Evolutionary conservation across 2,113 vertebrate genomes (phyloP), one percentile per base, ranked within the genome.

Genomic region (Halichoeres trimaculatus): DNA sequence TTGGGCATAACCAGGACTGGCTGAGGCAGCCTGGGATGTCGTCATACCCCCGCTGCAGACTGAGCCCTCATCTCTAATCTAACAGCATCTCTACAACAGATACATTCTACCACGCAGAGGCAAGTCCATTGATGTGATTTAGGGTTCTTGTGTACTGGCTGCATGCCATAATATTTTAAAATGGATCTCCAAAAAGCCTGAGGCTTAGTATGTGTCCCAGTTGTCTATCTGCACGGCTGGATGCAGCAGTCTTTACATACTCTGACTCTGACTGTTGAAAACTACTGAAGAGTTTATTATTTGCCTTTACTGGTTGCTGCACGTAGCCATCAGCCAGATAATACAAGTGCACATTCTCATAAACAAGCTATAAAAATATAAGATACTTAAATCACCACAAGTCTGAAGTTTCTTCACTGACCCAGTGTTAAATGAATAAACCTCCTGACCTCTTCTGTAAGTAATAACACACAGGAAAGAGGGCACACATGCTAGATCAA

Each of bases 401-500:
- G 13, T 45, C 41, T 40, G 22, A 13, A 38, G 13, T 45, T 70
- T 54, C 40, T 53, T 22, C 59, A 5, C 19, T n/a, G 65, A 36
- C 8, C 11, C 20, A 11, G 2, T 11, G 19, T n/a, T n/a, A n/a
- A 30, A 34, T 30, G 10, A 19, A 17, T 50, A 40, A 67, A 50
- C 20, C 8, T 43, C 10, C n/a, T 41, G 34, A 50, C 19, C 36
- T n/a, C 14, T 2, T 23, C 36, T n/a, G 38, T 40, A 54, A 41
- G 10, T 30, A 34, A 35, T 0, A 7, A 1, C 10, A 11, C 51
- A 48, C 19, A 75, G n/a, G 5, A 63, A 58, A 70, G 43, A 64
- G n/a, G 12, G 71, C 64, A 26, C 38, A 14, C 22, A 34, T 10
- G 52, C 77, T 84, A 86, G 74, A 68, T 81, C 73, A 82, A 89